phyloP scores from a whole-genome alignment of 2,888 invertebrate genomes.

The Cremastinae sp. region DNA sequence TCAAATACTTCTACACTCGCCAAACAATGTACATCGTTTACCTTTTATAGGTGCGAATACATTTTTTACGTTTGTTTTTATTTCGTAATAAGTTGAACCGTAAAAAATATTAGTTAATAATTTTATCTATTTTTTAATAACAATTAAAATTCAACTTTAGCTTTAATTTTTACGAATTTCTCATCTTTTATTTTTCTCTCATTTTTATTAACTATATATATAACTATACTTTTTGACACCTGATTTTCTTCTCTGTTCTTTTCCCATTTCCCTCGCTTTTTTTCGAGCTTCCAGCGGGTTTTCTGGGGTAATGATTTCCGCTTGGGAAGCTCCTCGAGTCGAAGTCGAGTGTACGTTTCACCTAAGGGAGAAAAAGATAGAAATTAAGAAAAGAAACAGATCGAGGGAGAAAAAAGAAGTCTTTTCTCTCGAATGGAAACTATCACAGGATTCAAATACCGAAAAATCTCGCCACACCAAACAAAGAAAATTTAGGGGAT shows the following conservation, averaged over 20 bases:
- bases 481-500: neutral
- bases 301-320: slow-evolving; percentile 72
- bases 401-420: slow-evolving; percentile 13
- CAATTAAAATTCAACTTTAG: no score
- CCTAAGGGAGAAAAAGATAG: slow-evolving; percentile 28
- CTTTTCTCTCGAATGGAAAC: slow-evolving; percentile 19
- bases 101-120: no score
- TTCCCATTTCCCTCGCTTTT: slow-evolving; percentile 35
- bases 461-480: neutral
- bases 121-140: no score
- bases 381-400: neutral
- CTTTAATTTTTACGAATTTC: neutral
- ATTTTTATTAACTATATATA: no score
- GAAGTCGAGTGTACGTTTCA: slow-evolving; percentile 66
- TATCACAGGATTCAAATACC: neutral
- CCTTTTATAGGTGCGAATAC: no score
- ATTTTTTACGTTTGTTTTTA: no score
- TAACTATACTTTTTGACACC: no score
- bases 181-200: slow-evolving; percentile 23
- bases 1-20: no score
- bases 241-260: neutral
- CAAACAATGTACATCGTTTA: no score
- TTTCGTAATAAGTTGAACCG: no score
- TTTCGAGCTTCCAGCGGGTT: slow-evolving; percentile 58
- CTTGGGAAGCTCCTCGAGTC: slow-evolving; percentile 64